Evolutionary conservation across 2,797 vertebrate species (phyloP), one percentile per base, ranked within the genome.

Genomic region (Esox masquinongy): DNA sequence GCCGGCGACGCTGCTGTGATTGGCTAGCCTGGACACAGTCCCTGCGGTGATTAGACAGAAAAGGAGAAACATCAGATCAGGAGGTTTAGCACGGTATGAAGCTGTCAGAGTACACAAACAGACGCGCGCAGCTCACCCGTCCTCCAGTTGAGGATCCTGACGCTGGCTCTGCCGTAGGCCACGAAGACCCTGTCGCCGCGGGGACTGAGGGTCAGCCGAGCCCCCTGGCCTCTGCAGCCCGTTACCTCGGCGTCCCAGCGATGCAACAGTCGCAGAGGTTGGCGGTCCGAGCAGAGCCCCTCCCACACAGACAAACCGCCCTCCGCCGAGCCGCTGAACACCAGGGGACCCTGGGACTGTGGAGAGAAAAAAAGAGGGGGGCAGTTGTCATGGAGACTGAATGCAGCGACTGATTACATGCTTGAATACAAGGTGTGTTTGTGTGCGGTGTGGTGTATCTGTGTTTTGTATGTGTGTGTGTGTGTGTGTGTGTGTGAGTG

Each of bases 241-340:
- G 93, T 94, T 83, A 92, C 92, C 82, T 84, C 83, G 34, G 85
- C 70, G 29, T 86, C 89, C 92, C 94, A 94, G 79, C 88, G 86
- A 50, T 92, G 89, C 64, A 94, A 87, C 74, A 90, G 90, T 72
- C 84, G 89, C 66, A 96, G 84, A 36, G 93, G 93, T 83, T 92
- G 87, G 22, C 76, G 83, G 64, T 86, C 79, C 8, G 75, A 80
- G 70, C 89, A 83, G 9, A 73, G 82, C 79, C 92, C 90, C 87
- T 93, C 93, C 95, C 95, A 96, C 88, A 95, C 92, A 63, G 92
- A 94, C 83, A 96, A 88, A 17, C 87, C 90, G 31, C 94, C 95
- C 12, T 94, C 93, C 0, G 86, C 86, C 0, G 95, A 94, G 78
- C 93, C 90, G 6, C 92, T 93, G 86, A 95, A 96, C 87, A 95